Conservation (phyloP, 35 echinoderm and acorn worm species). For the Lytechinus pictus region DNA sequence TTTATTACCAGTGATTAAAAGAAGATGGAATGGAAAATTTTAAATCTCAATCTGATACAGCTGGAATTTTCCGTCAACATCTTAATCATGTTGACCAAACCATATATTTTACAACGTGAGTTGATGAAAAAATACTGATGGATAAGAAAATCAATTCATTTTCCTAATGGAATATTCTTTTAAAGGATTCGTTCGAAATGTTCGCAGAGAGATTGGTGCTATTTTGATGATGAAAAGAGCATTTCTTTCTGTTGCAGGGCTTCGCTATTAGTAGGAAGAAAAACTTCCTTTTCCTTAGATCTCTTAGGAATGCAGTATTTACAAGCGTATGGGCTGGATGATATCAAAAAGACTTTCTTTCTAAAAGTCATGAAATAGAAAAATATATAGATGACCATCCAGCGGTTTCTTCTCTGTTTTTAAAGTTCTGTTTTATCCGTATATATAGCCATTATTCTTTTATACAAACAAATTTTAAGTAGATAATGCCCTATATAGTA, state of each 20-base stretch:
- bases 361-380: background rate
- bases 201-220: too few relatives aligned
- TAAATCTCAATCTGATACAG: too few relatives aligned
- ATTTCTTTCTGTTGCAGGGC: constrained; percentile 26
- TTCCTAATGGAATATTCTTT: too few relatives aligned
- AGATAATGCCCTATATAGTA: background rate
- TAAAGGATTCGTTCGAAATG: too few relatives aligned
- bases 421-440: background rate
- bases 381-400: background rate
- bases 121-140: too few relatives aligned
- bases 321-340: background rate
- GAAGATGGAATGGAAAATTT: too few relatives aligned
- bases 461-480: background rate
- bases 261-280: background rate
- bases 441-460: background rate
- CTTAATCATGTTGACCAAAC: too few relatives aligned
- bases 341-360: background rate
- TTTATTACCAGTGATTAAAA: too few relatives aligned
- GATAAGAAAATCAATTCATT: too few relatives aligned
- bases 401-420: background rate
- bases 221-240: background rate
- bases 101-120: too few relatives aligned
- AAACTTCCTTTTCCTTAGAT: background rate
- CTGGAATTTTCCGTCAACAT: too few relatives aligned
- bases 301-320: background rate